Evolutionary conservation across 2,797 vertebrate species (phyloP), one percentile per base, ranked within the genome.

Genomic region (Chiloscyllium punctatum): DNA sequence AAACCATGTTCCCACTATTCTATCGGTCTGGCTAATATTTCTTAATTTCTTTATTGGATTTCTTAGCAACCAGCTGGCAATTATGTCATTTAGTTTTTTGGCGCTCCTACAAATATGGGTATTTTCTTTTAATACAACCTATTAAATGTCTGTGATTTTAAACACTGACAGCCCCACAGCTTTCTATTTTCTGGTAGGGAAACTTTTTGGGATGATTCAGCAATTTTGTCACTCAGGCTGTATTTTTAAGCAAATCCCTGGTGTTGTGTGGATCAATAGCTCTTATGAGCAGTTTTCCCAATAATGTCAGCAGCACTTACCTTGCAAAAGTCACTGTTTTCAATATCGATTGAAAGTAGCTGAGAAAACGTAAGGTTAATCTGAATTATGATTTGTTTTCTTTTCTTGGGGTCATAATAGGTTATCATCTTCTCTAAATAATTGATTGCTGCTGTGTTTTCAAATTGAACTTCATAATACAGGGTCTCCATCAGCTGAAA

Each of bases 261-360:
- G 62, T 69, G 90, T 37, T 25, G 18, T 13, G 90, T n/a, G 9
- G 66, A 92, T 92, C 90, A 13, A 68, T 92, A 92, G 90, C 18
- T 37, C 30, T 37, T 42, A 37, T 92, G 90, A 92, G 66, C 90
- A 92, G 66, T 69, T 92, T 69, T 92, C n/a, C 90, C 90, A 92
- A 92, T 92, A 69, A 92, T 92, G 90, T 92, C 90, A 92, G 90
- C n/a, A 92, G 8, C 90, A 69, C 62, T 92, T 92, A 69, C 18
- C 42, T 66, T 92, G n/a, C 68, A 68, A 92, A 92, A 68, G 90
- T 68, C 90, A 42, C 66, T 42, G 90, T 42, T 92, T 92, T 92
- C 23, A 92, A 69, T 92, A 92, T 92, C n/a, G 8, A 68, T 21
- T 92, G n/a, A 11, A 21, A 92, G 25, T 23, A 68, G 62, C 90